Evolutionary conservation across 2,888 invertebrate genomes (phyloP).

Genomic region (Aphidius colemani): DNA sequence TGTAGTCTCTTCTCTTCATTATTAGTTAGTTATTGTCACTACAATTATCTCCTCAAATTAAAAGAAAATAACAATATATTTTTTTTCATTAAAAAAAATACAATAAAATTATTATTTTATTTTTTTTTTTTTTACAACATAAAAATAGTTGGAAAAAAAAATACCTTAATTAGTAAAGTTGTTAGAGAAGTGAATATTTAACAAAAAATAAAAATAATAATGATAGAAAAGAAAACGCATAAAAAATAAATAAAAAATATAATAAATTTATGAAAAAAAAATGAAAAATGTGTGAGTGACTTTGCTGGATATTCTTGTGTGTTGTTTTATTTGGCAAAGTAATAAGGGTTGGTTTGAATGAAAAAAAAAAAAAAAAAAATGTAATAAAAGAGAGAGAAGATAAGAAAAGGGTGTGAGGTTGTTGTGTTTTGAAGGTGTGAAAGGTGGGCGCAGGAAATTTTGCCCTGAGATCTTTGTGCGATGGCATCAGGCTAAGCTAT

Average conservation of each 20-base stretch:
- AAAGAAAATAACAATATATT: too few relatives aligned
- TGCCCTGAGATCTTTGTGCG: slow-evolving; percentile 28
- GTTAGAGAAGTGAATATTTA: background rate
- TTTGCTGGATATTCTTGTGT: background rate
- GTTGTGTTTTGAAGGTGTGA: slow-evolving; percentile 12
- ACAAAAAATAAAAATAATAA: background rate
- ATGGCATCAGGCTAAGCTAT: slow-evolving; percentile 24
- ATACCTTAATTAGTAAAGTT: slow-evolving; percentile 3
- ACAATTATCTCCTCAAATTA: too few relatives aligned
- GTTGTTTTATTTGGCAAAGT: too few relatives aligned
- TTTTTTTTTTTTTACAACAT: background rate
- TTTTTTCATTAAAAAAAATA: background rate
- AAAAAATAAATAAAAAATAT: background rate
- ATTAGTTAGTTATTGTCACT: too few relatives aligned
- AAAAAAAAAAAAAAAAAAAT: background rate
- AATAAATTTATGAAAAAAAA: background rate
- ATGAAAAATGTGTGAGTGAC: background rate
- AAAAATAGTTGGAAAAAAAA: background rate
- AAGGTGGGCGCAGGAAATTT: slow-evolving; percentile 28
- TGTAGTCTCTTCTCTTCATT: too few relatives aligned
- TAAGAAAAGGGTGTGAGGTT: background rate
- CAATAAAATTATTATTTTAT: slow-evolving; percentile 1
- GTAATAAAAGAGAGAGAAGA: slow-evolving; percentile 5
- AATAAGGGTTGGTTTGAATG: too few relatives aligned
- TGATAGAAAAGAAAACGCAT: background rate